Percentiles rank a stretch among this genome's conserved stretches.
These are phyloP conservation scores for Zeuzera pyrina DNA, from an alignment of 2,888 invertebrate species.

Conservation along the genomic window DNA sequence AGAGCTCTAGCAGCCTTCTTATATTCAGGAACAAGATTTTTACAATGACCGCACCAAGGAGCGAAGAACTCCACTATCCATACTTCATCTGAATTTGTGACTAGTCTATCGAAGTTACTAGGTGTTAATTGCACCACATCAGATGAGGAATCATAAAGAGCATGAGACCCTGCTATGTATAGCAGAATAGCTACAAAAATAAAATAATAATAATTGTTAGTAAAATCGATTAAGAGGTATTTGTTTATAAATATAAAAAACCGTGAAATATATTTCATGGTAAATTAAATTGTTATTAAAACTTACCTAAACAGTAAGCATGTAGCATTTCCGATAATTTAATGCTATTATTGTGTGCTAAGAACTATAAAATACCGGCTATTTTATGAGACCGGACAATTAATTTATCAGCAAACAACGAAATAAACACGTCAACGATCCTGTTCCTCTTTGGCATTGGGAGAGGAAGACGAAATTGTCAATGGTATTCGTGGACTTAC, in stretches of 20 bases:
- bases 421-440: conserved; percentile 61
- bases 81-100: conserved; percentile 86
- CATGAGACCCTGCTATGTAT: conserved; percentile 41
- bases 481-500: conserved; percentile 25
- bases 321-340: conserved; percentile 43
- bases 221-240: conserved; percentile 28
- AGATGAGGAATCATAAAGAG: conserved; percentile 78
- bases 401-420: conserved; percentile 21
- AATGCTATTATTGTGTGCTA: conserved; percentile 25
- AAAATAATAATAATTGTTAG: conserved; percentile 15
- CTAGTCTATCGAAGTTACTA: conserved; percentile 88
- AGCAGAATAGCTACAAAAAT: conserved; percentile 52
- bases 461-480: conserved; percentile 36
- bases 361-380: conserved; percentile 21
- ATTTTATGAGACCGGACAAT: conserved; percentile 24
- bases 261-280: conserved; percentile 24
- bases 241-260: conserved; percentile 10
- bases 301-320: conserved; percentile 49
- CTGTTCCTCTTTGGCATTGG: conserved; percentile 25
- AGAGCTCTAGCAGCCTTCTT: conserved; percentile 93
- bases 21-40: conserved; percentile 93
- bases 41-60: conserved; percentile 97
- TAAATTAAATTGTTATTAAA: conserved; percentile 36
- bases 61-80: conserved; percentile 98
- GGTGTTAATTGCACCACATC: conserved; percentile 91